Base-by-base conservation (phyloP, 1,140 invertebrate genomes). In the Drosophila suzukii region DNA sequence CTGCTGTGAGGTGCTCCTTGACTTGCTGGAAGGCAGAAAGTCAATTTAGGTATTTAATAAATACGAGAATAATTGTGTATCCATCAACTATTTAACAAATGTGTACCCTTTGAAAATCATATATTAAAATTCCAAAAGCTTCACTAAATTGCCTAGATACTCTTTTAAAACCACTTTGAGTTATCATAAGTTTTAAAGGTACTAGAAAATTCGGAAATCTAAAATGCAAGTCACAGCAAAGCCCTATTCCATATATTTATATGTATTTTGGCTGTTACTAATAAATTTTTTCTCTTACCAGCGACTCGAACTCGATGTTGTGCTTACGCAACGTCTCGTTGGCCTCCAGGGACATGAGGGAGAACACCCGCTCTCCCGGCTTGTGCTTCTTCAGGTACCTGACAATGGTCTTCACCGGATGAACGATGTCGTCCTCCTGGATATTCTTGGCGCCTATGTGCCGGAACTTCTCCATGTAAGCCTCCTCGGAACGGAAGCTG, bases 401-500 rank as follows among this genome's bases (percentile, higher is more conserved):
- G 4, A 90, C 75, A 53, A 91, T 91, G 8, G 79, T 83, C 56
- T 91, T 91, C 0, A 80, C 85, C 13, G 90, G 90, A 72, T 91
- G 85, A 4, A 91, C 73, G 15, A 91, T 49, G 50, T 91, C 90
- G 32, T 86, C 75, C 43, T 83, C 61, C 1, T 76, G 61, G 10
- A 86, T 65, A 62, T 81, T 67, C 27, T 50, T 3, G 1, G 88
- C 81, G 0, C 86, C 86, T 13, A 91, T 91, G 7, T 76, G 27
- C 17, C 65, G 38, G 17, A 90, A 91, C 54, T 71, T 82, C 39
- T 78, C 73, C 83, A 91, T 75, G 57, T 94, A 93, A 13, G 92
- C 85, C 17, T 93, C 84, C 54, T 91, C 71, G 0, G 76, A 90
- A 38, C 92, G 61, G 17, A 93, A 85, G 58, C 93, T 94, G 81